Base-by-base conservation (phyloP, 2,888 invertebrate species). In the Chloroclystis v-ata region DNA sequence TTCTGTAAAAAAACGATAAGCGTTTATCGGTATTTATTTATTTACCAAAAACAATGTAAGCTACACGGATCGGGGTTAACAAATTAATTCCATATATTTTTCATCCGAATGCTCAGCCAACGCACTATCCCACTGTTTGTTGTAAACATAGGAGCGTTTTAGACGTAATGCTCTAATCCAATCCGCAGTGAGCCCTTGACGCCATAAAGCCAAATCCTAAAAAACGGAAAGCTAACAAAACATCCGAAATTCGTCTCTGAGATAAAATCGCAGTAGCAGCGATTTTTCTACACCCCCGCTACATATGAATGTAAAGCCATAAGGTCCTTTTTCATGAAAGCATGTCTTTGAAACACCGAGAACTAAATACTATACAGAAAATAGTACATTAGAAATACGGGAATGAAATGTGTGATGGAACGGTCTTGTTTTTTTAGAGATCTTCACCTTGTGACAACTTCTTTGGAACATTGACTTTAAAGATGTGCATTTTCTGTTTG, bases 261-360 rank as follows among this genome's bases (percentile, higher is more conserved):
- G 47, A 49, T 55, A 62, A 61, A 61, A 64, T 67, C 61, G 57
- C 57, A 57, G 54, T 59, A 60, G 58, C 55, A 55, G 65, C 66
- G 66, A 67, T 70, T 69, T 73, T 74, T 71, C 67, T 68, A 67
- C 66, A 70, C 67, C 69, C 68, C 68, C 68, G 59, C 75, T 72
- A 76, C 74, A 72, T 71, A 64, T 75, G 82, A 79, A 80, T 78
- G 74, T 71, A 65, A 72, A 67, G 60, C 61, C 62, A 63, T 60
- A 68, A 73, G 72, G 73, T 76, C 75, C 72, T 78, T 78, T 49
- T 75, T 75, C 78, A 78, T 82, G 75, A 80, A 78, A 82, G 78
- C 67, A 64, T 66, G 71, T 67, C 67, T 71, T 65, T 69, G 69
- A 67, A 59, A 59, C 61, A 58, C 65, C 56, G 57, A 61, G 63